phyloP scores from a whole-genome alignment of 1,140 invertebrate genomes.

The Achroia grisella region DNA sequence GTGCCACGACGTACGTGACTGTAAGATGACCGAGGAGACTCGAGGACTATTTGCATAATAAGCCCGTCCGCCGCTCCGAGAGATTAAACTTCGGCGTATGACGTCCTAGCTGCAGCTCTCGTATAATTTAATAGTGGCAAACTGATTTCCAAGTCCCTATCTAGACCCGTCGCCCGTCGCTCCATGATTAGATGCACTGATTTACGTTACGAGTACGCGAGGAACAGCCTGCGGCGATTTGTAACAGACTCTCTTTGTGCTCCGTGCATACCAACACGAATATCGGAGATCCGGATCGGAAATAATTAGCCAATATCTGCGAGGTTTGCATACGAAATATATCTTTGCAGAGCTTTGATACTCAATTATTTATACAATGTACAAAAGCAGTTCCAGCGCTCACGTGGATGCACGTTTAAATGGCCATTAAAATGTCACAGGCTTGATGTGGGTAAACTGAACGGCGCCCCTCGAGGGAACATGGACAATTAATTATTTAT shows the following conservation, averaged over 20 bases:
- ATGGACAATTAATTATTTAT: constrained; percentile 55
- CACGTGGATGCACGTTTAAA: constrained; percentile 45
- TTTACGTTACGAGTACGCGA: constrained; percentile 29
- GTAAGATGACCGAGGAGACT: constrained; percentile 48
- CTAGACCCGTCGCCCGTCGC: constrained; percentile 17
- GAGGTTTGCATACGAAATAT: constrained; percentile 11
- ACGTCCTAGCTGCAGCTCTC: constrained; percentile 55
- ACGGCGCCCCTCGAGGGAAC: constrained; percentile 24
- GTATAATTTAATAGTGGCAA: constrained; percentile 69
- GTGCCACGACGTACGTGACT: constrained; percentile 43
- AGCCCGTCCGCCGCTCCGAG: constrained; percentile 50
- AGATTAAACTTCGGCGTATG: constrained; percentile 68
- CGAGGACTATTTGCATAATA: constrained; percentile 64
- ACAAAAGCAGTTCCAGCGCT: constrained; percentile 15
- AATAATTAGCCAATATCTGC: constrained; percentile 46
- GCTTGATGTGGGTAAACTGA: constrained; percentile 45
- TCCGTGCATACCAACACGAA: constrained; percentile 25
- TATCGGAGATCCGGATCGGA: constrained; percentile 23
- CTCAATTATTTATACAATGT: constrained; percentile 24
- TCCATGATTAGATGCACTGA: constrained; percentile 50
- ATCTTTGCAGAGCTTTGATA: constrained; percentile 24
- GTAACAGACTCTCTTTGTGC: constrained; percentile 37
- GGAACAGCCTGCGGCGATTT: constrained; percentile 33
- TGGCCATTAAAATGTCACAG: constrained; percentile 58
- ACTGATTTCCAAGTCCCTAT: constrained; percentile 54